Evolutionary conservation across 2,797 vertebrate species (phyloP), one percentile per base, ranked within the genome.

Genomic region (Hydrocynus forskahlii): DNA sequence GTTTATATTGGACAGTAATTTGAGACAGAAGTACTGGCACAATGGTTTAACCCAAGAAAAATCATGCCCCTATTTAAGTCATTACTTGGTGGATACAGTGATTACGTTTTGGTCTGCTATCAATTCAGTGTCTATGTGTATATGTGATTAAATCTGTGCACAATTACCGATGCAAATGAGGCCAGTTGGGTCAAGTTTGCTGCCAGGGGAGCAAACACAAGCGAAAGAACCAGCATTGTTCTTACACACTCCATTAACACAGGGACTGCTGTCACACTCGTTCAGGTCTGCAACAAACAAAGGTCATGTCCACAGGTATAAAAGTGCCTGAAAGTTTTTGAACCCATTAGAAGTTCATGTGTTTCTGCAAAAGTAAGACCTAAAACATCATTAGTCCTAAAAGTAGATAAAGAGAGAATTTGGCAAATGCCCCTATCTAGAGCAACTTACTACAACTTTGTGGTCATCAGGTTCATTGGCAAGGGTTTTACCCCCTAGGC

Each of bases 161-260:
- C 21, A 87, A 89, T 83, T 84, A 94, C 94, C 93, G 70, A 94
- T 88, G 86, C 94, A 95, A 55, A 94, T 88, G 25, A 94, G 86
- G 50, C 91, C 90, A 7, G 92, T 92, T 70, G 87, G 69, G 79
- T 95, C 94, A 88, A 94, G 69, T 81, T 92, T 93, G 86, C 93
- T 94, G 85, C 92, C 89, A 60, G 90, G 79, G 9, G 91, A 93
- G 81, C 94, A 95, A 23, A 94, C 92, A 83, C 94, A 95, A 72
- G 12, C 79, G 84, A 94, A 95, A 0, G 92, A 95, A n/a, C 94
- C 94, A 40, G 87, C 92, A 84, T 87, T 94, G 88, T 95, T 95
- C 86, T 90, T 93, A 85, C 94, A 95, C 57, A 85, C 89, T 55
- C 92, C 91, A 76, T 88, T 95, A 81, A 88, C 83, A 89, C 94